Percentiles rank a stretch among this genome's conserved stretches.
Conservation (phyloP, 1,140 invertebrate genomes). For the Heliconius congener region DNA sequence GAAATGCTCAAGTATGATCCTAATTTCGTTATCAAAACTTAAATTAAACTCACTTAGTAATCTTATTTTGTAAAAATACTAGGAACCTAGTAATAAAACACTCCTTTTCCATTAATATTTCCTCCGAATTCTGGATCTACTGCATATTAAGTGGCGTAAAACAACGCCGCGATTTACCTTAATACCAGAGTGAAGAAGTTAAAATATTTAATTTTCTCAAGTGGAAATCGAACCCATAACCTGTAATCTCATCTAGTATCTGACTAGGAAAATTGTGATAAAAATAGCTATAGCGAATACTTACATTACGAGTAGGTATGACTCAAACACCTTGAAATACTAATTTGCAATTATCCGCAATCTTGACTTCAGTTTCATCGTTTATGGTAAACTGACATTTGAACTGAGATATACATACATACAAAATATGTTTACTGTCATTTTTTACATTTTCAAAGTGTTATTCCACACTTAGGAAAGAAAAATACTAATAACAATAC, state of each 20-base stretch:
- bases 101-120: background rate
- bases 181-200: no score
- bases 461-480: no score
- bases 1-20: no score
- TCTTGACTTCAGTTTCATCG: background rate
- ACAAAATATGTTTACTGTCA: no score
- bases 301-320: background rate
- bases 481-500: no score
- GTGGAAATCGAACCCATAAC: background rate
- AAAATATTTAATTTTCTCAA: background rate
- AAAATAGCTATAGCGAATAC: background rate
- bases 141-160: background rate
- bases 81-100: background rate
- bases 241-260: background rate
- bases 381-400: constrained; percentile 5
- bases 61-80: background rate
- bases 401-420: no score
- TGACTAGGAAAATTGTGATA: background rate
- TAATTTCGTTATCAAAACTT: no score
- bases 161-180: no score
- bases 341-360: constrained; percentile 4
- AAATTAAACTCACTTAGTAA: no score
- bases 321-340: constrained; percentile 2
- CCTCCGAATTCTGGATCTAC: no score
- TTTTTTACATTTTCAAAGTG: no score